phyloP scores from a whole-genome alignment of 2,797 vertebrate species.

The Novumbra hubbsi region DNA sequence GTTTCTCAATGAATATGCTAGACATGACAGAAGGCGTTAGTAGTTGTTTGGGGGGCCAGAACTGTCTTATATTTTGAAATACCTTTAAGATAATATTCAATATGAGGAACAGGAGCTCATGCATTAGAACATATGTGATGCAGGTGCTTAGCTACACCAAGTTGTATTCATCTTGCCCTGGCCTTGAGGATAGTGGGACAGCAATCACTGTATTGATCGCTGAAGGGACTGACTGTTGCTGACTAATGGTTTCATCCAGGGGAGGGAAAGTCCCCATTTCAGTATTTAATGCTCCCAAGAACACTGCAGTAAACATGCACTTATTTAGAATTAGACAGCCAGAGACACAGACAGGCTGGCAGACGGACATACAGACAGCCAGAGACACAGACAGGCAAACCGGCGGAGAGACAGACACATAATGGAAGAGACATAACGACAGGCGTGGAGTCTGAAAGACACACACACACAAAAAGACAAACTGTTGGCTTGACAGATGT shows the following conservation, averaged over 20 bases:
- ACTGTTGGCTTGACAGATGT: neutral
- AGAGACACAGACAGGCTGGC: neutral
- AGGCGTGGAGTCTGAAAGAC: neutral
- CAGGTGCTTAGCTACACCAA: too few species aligned
- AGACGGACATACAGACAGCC: neutral
- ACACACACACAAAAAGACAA: too few species aligned
- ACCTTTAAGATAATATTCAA: too few species aligned
- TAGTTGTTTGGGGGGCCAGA: too few species aligned
- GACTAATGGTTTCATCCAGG: neutral
- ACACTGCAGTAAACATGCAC: neutral
- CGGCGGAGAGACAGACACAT: neutral
- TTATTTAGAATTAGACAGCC: neutral
- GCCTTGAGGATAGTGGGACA: neutral
- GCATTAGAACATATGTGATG: too few species aligned
- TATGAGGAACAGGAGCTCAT: too few species aligned
- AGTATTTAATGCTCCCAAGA: neutral
- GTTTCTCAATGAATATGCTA: neutral
- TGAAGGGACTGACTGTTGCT: neutral
- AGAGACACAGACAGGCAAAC: neutral
- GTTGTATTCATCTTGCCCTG: too few species aligned
- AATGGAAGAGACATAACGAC: neutral
- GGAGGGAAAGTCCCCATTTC: neutral
- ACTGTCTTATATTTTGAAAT: too few species aligned
- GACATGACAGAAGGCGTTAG: neutral
- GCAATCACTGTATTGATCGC: neutral